Evolutionary conservation across 2,797 vertebrate species (phyloP).

Genomic region (Xerus rutilus): DNA sequence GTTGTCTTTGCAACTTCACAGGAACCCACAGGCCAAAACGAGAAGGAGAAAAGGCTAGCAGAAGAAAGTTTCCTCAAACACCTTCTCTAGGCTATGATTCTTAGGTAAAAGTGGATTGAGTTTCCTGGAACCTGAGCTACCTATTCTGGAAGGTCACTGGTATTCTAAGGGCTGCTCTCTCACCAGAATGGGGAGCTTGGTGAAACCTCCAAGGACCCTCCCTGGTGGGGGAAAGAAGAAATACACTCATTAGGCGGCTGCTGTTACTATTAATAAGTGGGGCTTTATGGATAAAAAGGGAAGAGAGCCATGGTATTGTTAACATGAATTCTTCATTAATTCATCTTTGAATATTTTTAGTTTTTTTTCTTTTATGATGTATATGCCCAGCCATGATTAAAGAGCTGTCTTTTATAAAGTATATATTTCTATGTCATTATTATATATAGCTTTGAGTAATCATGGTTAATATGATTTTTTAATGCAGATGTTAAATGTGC

Average conservation of each 20-base stretch:
- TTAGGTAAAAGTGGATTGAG: background rate
- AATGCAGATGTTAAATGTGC: constrained; percentile 65
- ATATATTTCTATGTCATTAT: background rate
- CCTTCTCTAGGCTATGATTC: background rate
- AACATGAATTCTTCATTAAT: background rate
- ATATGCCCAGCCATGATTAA: background rate
- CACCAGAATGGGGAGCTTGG: background rate
- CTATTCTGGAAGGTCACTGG: background rate
- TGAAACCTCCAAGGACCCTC: background rate
- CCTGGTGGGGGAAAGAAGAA: background rate
- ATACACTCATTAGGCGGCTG: background rate
- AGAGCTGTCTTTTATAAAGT: constrained; percentile 38
- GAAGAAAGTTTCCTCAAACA: background rate
- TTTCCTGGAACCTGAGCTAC: background rate
- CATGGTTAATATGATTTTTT: constrained; percentile 61
- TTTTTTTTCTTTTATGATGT: background rate
- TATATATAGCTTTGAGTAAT: constrained; percentile 50
- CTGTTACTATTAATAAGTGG: background rate
- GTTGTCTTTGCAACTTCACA: background rate
- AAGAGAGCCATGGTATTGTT: background rate
- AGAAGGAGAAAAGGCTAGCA: background rate
- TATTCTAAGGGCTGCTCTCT: background rate
- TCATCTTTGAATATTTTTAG: background rate
- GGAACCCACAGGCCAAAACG: background rate
- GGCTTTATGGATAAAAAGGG: background rate